A percentile compares a stretch with the other conserved stretches of the same genome.
Conservation (phyloP, 1,140 invertebrate genomes). For the Ganaspis sp. region DNA sequence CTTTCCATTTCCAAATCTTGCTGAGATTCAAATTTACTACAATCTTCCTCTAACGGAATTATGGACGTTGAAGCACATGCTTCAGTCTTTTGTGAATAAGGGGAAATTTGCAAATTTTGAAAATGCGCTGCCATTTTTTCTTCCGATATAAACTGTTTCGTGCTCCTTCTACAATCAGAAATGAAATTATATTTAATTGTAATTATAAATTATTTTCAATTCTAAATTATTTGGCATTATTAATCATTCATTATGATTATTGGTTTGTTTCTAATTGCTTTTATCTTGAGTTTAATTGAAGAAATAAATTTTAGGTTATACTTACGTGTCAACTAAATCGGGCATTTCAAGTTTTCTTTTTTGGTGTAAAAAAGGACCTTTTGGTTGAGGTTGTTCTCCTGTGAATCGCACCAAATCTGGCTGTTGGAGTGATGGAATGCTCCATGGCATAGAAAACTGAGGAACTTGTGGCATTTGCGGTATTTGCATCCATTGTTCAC, state of each 20-base stretch:
- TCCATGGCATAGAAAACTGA: slow-evolving; percentile 70
- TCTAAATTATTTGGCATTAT: too few species aligned
- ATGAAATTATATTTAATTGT: not conserved
- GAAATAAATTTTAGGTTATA: too few species aligned
- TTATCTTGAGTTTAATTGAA: too few species aligned
- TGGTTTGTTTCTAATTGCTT: too few species aligned
- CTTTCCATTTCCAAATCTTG: slow-evolving; percentile 56
- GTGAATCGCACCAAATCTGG: slow-evolving; percentile 67
- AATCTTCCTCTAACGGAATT: slow-evolving; percentile 33
- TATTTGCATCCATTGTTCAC: slow-evolving; percentile 63
- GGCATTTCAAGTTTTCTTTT: slow-evolving; percentile 69
- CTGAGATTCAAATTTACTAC: slow-evolving; percentile 34
- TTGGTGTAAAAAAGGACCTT: slow-evolving; percentile 52
- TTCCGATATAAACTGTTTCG: slow-evolving; percentile 88
- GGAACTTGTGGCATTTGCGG: slow-evolving; percentile 70
- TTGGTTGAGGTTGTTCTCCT: slow-evolving; percentile 55
- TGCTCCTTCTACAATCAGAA: slow-evolving; percentile 69
- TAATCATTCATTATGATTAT: too few species aligned
- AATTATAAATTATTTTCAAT: too few species aligned
- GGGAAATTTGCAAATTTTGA: slow-evolving; percentile 82
- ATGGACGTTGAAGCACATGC: slow-evolving; percentile 58
- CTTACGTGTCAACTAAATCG: slow-evolving; percentile 64
- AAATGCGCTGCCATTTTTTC: slow-evolving; percentile 88
- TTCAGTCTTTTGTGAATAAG: slow-evolving; percentile 54
- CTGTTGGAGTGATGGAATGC: slow-evolving; percentile 60